Conservation (phyloP, 2,797 vertebrate species). For the Acanthurus lineatus region DNA sequence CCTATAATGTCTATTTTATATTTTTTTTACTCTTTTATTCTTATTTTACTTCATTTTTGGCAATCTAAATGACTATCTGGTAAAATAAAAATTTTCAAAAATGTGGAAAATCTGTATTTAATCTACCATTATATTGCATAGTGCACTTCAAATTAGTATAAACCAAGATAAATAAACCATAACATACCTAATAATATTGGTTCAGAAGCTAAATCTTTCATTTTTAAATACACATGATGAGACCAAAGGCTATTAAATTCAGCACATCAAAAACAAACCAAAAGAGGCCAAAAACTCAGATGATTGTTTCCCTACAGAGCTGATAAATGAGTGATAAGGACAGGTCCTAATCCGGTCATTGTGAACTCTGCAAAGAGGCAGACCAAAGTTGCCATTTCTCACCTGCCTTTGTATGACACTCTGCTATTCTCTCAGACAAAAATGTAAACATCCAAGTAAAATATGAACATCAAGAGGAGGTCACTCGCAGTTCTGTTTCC, state of each 20-base stretch:
- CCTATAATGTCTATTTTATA: background rate
- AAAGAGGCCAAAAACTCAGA: conserved; percentile 15
- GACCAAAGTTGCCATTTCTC: conserved; percentile 52
- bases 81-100: background rate
- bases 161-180: too few relatives aligned
- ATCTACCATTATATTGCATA: too few relatives aligned
- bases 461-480: conserved; percentile 63
- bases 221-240: conserved; percentile 4
- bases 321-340: conserved; percentile 28
- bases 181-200: too few relatives aligned
- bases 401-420: conserved; percentile 68
- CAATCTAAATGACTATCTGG: background rate
- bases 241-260: background rate
- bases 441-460: conserved; percentile 76
- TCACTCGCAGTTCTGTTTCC: conserved; percentile 77
- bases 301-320: conserved; percentile 20
- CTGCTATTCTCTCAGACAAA: conserved; percentile 62
- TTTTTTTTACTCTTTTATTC: background rate
- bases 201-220: background rate
- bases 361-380: conserved; percentile 35
- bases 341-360: conserved; percentile 27
- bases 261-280: background rate
- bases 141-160: too few relatives aligned
- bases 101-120: too few relatives aligned
- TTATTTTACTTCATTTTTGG: background rate